A percentile compares a stretch with the other conserved stretches of the same genome.
Evolutionary conservation across 2,113 vertebrate species (phyloP).

Genomic region (Heterotilapia buettikoferi): DNA sequence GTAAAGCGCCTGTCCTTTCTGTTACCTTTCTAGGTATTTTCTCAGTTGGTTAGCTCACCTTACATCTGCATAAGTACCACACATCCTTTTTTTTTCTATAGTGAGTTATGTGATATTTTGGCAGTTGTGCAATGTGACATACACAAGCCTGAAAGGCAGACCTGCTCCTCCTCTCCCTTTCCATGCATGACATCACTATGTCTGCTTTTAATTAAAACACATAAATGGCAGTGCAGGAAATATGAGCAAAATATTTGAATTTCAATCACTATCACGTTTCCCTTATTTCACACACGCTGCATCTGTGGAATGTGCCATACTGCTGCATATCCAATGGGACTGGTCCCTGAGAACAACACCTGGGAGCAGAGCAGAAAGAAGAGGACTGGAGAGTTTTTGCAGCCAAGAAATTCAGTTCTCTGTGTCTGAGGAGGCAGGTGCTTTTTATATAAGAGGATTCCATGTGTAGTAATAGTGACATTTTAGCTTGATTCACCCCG

Average conservation of each 20-base stretch:
- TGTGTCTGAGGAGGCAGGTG: slow-evolving; percentile 14
- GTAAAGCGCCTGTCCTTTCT: not conserved
- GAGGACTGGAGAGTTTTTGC: not conserved
- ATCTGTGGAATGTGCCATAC: slow-evolving; percentile 27
- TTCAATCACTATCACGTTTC: slow-evolving; percentile 58
- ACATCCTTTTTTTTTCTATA: slow-evolving; percentile 2
- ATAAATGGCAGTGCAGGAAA: slow-evolving; percentile 31
- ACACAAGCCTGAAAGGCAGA: not conserved
- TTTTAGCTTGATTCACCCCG: not conserved
- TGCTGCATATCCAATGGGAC: slow-evolving; percentile 41
- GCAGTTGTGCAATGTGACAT: slow-evolving; percentile 8
- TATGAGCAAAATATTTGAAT: slow-evolving; percentile 57
- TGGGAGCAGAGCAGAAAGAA: not conserved
- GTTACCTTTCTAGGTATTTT: slow-evolving; percentile 39
- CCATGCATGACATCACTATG: slow-evolving; percentile 45
- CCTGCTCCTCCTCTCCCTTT: slow-evolving; percentile 1
- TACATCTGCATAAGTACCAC: slow-evolving; percentile 48
- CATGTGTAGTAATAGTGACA: not conserved
- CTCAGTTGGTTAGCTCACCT: slow-evolving; percentile 56
- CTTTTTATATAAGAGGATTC: not conserved
- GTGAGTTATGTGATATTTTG: slow-evolving; percentile 59
- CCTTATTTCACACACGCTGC: slow-evolving; percentile 53
- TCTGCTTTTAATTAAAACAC: slow-evolving; percentile 73
- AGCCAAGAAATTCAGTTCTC: not conserved
- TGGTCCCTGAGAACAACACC: slow-evolving; percentile 56